A percentile compares a stretch with the other conserved stretches of the same genome.
These are phyloP conservation scores for Parapsyche elsis DNA, from an alignment of 1,140 invertebrate genomes.

Conservation along the genomic window DNA sequence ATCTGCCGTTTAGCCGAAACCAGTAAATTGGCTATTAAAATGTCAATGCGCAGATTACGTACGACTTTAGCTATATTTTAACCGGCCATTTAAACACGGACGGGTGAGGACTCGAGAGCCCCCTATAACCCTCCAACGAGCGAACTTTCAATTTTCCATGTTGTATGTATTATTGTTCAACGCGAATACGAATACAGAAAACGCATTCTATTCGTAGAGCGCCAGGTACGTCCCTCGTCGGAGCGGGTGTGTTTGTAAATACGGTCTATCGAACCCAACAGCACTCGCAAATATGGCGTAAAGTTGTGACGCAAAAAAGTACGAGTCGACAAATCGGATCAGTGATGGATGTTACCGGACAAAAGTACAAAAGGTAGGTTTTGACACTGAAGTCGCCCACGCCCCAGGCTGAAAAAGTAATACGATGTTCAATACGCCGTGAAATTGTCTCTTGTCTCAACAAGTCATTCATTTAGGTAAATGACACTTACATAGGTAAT, in stretches of 20 bases:
- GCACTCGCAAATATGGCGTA: not conserved
- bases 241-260: too few species aligned
- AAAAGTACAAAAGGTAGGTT: constrained; percentile 47
- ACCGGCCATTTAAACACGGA: not conserved
- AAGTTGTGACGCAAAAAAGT: constrained; percentile 37
- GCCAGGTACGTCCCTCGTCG: too few species aligned
- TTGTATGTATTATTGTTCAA: too few species aligned
- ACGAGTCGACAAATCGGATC: constrained; percentile 47
- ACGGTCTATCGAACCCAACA: not conserved
- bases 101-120: not conserved
- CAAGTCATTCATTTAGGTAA: too few species aligned
- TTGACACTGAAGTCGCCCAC: constrained; percentile 7
- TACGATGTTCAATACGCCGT: too few species aligned
- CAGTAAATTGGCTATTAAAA: constrained; percentile 53
- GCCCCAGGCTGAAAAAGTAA: not conserved
- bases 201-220: not conserved
- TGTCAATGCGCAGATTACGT: constrained; percentile 40
- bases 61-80: constrained; percentile 7
- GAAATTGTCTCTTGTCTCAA: too few species aligned
- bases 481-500: too few species aligned
- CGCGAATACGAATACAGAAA: too few species aligned
- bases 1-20: constrained; percentile 34
- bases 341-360: constrained; percentile 47
- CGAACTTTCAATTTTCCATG: not conserved
- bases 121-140: not conserved